These are phyloP conservation scores for Hemicentrotus pulcherrimus DNA, from an alignment of 35 echinoderm and acorn worm genomes.

Conservation along the genomic window DNA sequence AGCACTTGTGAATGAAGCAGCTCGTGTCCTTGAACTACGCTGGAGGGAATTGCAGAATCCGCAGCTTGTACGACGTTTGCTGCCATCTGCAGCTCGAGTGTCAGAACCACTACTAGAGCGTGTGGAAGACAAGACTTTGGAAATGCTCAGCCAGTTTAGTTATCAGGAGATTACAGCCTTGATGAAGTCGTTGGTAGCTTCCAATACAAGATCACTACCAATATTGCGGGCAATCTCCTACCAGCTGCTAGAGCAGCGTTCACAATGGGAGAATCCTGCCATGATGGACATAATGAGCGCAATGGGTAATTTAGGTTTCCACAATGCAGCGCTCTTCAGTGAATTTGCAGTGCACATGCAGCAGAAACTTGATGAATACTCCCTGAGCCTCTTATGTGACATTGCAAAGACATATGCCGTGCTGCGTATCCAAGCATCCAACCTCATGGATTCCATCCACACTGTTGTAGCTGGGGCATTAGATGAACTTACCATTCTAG, in stretches of 20 bases:
- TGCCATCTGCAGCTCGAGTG: conserved; percentile 46
- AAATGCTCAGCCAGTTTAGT: conserved; percentile 46
- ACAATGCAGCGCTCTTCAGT: conserved; percentile 52
- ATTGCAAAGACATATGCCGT: conserved; percentile 58
- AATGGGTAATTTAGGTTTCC: conserved; percentile 54
- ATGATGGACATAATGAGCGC: conserved; percentile 49
- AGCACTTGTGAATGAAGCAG: conserved; percentile 53
- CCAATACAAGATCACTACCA: conserved; percentile 24
- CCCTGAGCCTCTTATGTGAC: conserved; percentile 13
- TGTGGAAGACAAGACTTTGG: conserved; percentile 67
- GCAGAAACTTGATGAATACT: conserved; percentile 46
- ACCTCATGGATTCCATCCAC: conserved; percentile 44
- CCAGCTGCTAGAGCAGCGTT: conserved; percentile 57
- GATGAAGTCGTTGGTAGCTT: conserved; percentile 24
- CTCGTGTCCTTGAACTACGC: conserved; percentile 56
- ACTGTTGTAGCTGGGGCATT: not conserved
- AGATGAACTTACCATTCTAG: not conserved
- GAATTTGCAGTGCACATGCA: conserved; percentile 61
- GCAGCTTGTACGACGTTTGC: conserved; percentile 47
- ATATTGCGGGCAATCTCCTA: conserved; percentile 60
- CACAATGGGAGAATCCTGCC: conserved; percentile 58
- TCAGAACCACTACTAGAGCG: conserved; percentile 61
- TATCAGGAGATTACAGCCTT: conserved; percentile 53
- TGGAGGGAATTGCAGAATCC: conserved; percentile 69
- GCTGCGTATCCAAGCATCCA: conserved; percentile 41